Percentiles rank a stretch among this genome's conserved stretches.
These are phyloP conservation scores for Enoplosus armatus DNA, from an alignment of 2,797 vertebrate species.

Conservation along the genomic window DNA sequence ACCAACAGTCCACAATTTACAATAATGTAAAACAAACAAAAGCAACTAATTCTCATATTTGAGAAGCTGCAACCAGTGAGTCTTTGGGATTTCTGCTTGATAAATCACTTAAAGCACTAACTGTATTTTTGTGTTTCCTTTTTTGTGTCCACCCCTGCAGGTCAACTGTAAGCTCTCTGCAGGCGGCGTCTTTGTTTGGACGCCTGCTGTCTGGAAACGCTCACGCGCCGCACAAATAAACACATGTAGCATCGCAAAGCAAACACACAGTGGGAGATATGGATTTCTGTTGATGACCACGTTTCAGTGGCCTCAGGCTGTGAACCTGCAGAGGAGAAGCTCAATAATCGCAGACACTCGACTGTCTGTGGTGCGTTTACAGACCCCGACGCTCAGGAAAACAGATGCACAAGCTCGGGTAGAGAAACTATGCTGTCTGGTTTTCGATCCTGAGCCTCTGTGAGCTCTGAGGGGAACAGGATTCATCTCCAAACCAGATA, in stretches of 20 bases:
- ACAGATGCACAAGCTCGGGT: not conserved
- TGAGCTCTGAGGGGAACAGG: not conserved
- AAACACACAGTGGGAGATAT: slow-evolving; percentile 55
- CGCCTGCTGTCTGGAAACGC: slow-evolving; percentile 16
- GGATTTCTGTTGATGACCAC: slow-evolving; percentile 58
- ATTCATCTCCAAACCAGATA: not conserved
- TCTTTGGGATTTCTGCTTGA: not conserved
- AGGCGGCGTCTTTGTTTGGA: slow-evolving; percentile 37
- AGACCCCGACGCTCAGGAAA: slow-evolving; percentile 5
- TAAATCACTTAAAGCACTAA: not conserved
- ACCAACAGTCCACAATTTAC: not conserved
- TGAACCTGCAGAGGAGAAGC: slow-evolving; percentile 47
- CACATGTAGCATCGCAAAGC: not conserved
- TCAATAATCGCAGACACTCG: slow-evolving; percentile 40
- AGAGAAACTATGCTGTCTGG: slow-evolving; percentile 2
- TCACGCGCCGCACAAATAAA: slow-evolving; percentile 16
- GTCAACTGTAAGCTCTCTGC: slow-evolving; percentile 17
- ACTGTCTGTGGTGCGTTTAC: not conserved
- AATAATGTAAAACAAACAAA: not conserved
- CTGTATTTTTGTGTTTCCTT: too few species aligned
- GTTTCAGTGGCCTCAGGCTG: slow-evolving; percentile 37
- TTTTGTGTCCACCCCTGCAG: not conserved
- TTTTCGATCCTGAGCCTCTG: slow-evolving; percentile 23
- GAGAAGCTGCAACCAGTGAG: not conserved
- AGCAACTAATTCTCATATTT: not conserved